Evolutionary conservation across 2,888 invertebrate species (phyloP).

Genomic region (Brachycybe producta): DNA sequence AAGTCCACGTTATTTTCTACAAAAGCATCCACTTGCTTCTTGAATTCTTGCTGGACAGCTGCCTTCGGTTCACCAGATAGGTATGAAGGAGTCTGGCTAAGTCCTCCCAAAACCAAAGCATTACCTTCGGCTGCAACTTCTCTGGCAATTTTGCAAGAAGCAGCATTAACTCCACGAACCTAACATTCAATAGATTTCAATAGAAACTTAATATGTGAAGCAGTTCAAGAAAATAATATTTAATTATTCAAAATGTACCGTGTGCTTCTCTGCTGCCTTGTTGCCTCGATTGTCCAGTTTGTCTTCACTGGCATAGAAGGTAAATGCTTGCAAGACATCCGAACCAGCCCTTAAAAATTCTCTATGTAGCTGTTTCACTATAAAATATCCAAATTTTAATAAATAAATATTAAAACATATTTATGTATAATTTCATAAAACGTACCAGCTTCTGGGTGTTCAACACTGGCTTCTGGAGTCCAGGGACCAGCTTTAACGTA

Average conservation of each 20-base stretch:
- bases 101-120: slow-evolving; percentile 32
- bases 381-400: slow-evolving; percentile 8
- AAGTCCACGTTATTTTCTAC: slow-evolving; percentile 33
- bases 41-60: slow-evolving; percentile 30
- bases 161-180: slow-evolving; percentile 29
- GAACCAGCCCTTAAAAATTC: slow-evolving; percentile 35
- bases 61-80: slow-evolving; percentile 30
- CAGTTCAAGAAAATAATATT: not conserved
- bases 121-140: slow-evolving; percentile 33
- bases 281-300: slow-evolving; percentile 34
- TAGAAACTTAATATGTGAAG: not conserved
- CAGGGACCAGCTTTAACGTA: slow-evolving; percentile 39
- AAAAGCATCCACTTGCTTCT: slow-evolving; percentile 33
- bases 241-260: slow-evolving; percentile 23
- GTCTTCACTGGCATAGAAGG: slow-evolving; percentile 37
- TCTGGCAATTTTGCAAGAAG: slow-evolving; percentile 31
- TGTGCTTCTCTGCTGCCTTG: slow-evolving; percentile 26
- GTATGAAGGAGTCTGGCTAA: slow-evolving; percentile 33
- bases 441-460: slow-evolving; percentile 33
- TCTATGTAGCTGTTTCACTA: slow-evolving; percentile 32
- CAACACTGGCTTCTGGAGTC: slow-evolving; percentile 35
- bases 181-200: not conserved
- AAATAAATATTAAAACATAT: not conserved
- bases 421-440: no score
- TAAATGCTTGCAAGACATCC: slow-evolving; percentile 36